Evolutionary conservation across 2,113 vertebrate species (phyloP).

Genomic region (Gobius niger): DNA sequence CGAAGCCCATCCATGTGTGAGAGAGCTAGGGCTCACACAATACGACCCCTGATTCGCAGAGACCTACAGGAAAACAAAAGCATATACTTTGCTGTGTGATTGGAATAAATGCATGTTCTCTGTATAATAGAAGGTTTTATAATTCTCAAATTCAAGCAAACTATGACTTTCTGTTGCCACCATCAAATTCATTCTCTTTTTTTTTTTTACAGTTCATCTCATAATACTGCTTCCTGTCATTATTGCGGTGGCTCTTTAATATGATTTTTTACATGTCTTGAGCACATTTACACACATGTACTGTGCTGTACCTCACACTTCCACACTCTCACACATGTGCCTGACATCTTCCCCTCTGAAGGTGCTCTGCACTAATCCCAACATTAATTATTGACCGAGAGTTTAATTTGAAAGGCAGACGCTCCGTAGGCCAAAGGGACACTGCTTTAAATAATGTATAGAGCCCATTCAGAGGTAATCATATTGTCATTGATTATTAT

Average conservation of each 20-base stretch:
- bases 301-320: background rate
- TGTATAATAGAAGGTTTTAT: too few relatives aligned
- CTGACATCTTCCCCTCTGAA: conserved; percentile 68
- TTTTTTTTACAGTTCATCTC: too few relatives aligned
- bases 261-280: conserved; percentile 58
- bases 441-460: conserved; percentile 79
- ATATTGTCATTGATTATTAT: conserved; percentile 97
- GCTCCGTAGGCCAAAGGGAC: conserved; percentile 73
- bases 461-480: conserved; percentile 84
- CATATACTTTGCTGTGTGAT: conserved; percentile 22
- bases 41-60: conserved; percentile 47
- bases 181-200: too few relatives aligned
- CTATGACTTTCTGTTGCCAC: too few relatives aligned
- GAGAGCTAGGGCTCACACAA: conserved; percentile 60
- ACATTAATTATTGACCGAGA: conserved; percentile 80
- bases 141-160: too few relatives aligned
- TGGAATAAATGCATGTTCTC: too few relatives aligned
- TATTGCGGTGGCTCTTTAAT: conserved; percentile 62
- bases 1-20: conserved; percentile 64
- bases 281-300: conserved; percentile 26
- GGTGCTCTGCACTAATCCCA: conserved; percentile 73
- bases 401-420: conserved; percentile 81
- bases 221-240: conserved; percentile 23
- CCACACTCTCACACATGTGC: conserved; percentile 32
- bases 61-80: conserved; percentile 47